Percentiles rank a stretch among this genome's conserved stretches.
Evolutionary conservation across 2,113 vertebrate genomes (phyloP).

Genomic region (Bos javanicus): DNA sequence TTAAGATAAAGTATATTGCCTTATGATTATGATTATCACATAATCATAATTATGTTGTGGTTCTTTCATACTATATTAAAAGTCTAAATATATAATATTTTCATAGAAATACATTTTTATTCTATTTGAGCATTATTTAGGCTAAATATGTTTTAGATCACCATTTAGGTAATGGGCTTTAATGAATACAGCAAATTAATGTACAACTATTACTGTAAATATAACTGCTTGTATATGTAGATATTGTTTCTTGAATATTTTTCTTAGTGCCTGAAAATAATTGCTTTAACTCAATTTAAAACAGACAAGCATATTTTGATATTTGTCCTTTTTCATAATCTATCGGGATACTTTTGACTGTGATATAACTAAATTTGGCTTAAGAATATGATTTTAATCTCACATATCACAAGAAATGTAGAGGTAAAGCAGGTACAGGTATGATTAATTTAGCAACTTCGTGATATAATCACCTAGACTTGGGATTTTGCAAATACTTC

Average conservation of each 20-base stretch:
- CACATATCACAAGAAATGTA: background rate
- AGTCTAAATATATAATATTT: background rate
- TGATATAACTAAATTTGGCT: background rate
- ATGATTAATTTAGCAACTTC: background rate
- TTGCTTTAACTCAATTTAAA: conserved; percentile 13
- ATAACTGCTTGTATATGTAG: background rate
- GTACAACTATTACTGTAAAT: background rate
- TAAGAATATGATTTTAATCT: conserved; percentile 4
- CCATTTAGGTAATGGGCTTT: background rate
- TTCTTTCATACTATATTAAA: background rate
- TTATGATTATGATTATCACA: background rate
- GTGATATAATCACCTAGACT: background rate
- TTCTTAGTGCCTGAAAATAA: conserved; percentile 12
- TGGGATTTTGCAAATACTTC: background rate
- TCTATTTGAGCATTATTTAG: background rate
- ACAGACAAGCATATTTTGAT: background rate
- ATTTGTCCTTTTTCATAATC: background rate
- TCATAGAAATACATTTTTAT: background rate
- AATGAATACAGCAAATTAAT: background rate
- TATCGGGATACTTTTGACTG: background rate
- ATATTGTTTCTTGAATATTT: background rate
- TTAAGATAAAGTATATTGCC: background rate
- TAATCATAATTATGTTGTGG: background rate
- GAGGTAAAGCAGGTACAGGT: background rate
- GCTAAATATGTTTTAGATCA: background rate